Conservation (phyloP, 2,797 vertebrate species). For the Coregonus suidteri region DNA sequence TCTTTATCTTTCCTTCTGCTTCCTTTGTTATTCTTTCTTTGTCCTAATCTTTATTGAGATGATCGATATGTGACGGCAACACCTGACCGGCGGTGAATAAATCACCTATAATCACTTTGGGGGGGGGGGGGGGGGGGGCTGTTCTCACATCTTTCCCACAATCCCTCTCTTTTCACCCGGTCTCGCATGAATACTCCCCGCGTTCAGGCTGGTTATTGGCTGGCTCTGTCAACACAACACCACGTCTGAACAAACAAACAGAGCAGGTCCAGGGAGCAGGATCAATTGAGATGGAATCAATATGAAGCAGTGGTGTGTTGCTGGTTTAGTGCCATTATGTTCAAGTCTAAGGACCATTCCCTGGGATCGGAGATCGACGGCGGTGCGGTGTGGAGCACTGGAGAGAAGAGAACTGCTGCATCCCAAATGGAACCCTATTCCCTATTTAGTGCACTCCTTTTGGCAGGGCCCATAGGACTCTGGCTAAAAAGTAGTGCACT, state of each 20-base stretch:
- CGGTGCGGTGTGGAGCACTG: background rate
- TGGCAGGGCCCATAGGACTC: background rate
- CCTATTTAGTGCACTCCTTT: too few relatives aligned
- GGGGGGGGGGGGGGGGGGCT: too few relatives aligned
- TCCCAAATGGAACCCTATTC: background rate
- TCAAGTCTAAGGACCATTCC: background rate
- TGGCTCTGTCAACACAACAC: background rate
- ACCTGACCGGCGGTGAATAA: background rate
- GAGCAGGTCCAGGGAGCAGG: background rate
- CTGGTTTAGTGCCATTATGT: background rate
- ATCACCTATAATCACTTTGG: background rate
- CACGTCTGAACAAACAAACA: background rate
- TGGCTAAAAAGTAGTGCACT: too few relatives aligned
- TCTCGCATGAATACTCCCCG: background rate
- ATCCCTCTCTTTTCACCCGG: background rate
- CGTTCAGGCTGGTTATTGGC: background rate
- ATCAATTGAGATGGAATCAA: background rate
- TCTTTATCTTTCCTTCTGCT: background rate
- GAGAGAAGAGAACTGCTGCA: background rate
- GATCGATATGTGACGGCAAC: conserved; percentile 5
- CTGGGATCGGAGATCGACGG: background rate
- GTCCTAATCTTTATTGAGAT: conserved; percentile 2
- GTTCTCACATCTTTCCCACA: background rate
- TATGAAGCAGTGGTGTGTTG: background rate
- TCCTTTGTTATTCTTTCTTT: background rate